A percentile compares a stretch with the other conserved stretches of the same genome.
phyloP scores from a whole-genome alignment of 2,888 invertebrate species.

The Hipparchia semele region DNA sequence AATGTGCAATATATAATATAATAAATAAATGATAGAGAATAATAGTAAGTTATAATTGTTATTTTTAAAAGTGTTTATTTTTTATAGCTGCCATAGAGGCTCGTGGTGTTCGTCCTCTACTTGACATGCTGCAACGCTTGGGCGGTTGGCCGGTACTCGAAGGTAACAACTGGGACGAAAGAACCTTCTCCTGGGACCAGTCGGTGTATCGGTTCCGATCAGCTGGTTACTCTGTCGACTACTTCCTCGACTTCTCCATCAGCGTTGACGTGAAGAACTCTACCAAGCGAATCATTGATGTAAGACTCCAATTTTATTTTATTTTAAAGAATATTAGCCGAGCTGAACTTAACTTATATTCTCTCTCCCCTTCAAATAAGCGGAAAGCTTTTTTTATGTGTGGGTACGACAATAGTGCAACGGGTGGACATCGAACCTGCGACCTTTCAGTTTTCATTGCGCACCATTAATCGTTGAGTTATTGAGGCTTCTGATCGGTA shows the following conservation, averaged over 20 bases:
- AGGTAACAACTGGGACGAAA: constrained; percentile 88
- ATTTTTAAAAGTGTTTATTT: not conserved
- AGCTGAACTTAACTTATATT: too few relatives aligned
- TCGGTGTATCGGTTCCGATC: constrained; percentile 91
- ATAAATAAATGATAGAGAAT: too few relatives aligned
- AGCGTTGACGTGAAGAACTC: constrained; percentile 95
- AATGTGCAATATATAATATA: too few relatives aligned
- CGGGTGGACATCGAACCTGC: too few relatives aligned
- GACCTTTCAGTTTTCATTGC: too few relatives aligned
- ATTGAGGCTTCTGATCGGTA: too few relatives aligned
- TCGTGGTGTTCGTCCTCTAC: constrained; percentile 88
- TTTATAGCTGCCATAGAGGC: constrained; percentile 90
- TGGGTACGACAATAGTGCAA: too few relatives aligned
- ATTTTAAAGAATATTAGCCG: not conserved
- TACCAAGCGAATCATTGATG: constrained; percentile 92
- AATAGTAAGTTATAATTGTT: too few relatives aligned
- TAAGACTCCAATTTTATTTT: constrained; percentile 68
- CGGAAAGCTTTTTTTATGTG: too few relatives aligned
- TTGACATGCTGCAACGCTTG: constrained; percentile 87
- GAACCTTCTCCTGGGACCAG: constrained; percentile 90
- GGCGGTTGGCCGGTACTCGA: constrained; percentile 98
- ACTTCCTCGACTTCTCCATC: constrained; percentile 95
- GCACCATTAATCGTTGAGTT: too few relatives aligned
- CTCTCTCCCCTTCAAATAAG: too few relatives aligned
- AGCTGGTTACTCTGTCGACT: constrained; percentile 93